These are phyloP conservation scores for Coregonus suidteri DNA, from an alignment of 2,797 vertebrate genomes.

Conservation along the genomic window DNA sequence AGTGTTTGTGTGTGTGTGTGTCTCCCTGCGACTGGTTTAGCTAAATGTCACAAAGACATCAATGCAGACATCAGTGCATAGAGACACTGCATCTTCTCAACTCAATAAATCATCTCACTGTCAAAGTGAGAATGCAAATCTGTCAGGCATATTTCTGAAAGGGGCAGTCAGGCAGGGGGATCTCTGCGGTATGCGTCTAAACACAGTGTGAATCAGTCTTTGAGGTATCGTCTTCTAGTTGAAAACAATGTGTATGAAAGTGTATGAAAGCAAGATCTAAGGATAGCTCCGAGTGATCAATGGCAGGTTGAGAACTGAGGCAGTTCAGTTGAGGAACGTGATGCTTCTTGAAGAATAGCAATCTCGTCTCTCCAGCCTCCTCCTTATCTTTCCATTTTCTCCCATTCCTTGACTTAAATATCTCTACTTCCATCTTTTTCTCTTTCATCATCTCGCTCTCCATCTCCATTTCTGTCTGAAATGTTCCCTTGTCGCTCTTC, in stretches of 20 bases:
- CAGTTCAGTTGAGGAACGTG: background rate
- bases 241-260: background rate
- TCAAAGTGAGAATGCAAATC: slow-evolving; percentile 47
- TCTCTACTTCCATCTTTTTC: slow-evolving; percentile 47
- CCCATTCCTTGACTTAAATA: slow-evolving; percentile 18
- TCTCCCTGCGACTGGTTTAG: background rate
- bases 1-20: background rate
- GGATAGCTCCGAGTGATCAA: slow-evolving; percentile 3
- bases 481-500: slow-evolving; percentile 25
- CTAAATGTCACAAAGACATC: slow-evolving; percentile 25
- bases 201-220: background rate
- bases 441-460: slow-evolving; percentile 42
- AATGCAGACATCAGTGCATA: slow-evolving; percentile 6
- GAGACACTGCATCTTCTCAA: background rate
- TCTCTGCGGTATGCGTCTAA: background rate
- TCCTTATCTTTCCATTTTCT: slow-evolving; percentile 11
- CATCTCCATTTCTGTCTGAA: slow-evolving; percentile 54
- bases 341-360: background rate
- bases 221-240: background rate
- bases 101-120: slow-evolving; percentile 50
- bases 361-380: background rate
- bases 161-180: slow-evolving; percentile 3
- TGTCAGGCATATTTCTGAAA: slow-evolving; percentile 45
- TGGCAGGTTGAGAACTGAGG: background rate
- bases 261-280: background rate